phyloP scores from a whole-genome alignment of 2,113 vertebrate species.

The Cochlearius cochlearius region DNA sequence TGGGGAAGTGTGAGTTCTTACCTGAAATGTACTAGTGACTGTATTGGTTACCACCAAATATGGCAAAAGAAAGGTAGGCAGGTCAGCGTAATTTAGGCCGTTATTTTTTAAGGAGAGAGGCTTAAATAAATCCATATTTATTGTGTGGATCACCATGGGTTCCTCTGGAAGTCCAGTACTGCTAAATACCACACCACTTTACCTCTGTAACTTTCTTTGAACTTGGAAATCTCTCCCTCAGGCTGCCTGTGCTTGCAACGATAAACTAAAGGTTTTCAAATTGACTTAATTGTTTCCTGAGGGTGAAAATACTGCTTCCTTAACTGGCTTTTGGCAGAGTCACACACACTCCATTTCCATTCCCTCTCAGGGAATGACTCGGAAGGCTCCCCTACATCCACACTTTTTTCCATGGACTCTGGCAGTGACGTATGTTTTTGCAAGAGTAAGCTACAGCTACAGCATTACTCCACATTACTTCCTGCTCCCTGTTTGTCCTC shows the following conservation, averaged over 20 bases:
- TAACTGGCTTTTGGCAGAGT: not conserved
- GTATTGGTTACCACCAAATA: not conserved
- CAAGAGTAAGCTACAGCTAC: not conserved
- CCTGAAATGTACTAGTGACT: not conserved
- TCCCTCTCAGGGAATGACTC: not conserved
- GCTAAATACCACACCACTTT: not conserved
- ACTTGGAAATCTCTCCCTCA: not conserved
- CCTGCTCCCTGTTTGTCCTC: not conserved
- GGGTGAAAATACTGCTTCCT: conserved; percentile 5
- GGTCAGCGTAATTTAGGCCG: not conserved
- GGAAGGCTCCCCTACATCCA: not conserved
- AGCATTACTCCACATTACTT: not conserved
- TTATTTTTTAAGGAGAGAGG: not conserved
- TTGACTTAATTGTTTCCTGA: not conserved
- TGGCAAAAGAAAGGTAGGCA: not conserved
- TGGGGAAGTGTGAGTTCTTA: not conserved
- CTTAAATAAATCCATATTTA: not conserved
- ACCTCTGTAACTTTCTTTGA: not conserved
- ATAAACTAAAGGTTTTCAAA: not conserved
- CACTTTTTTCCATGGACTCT: not conserved
- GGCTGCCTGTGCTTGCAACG: not conserved
- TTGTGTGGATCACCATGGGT: not conserved
- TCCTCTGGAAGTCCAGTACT: not conserved
- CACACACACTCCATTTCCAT: not conserved
- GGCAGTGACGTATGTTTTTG: fast-evolving